Evolutionary conservation across 2,888 invertebrate species (phyloP), one percentile per base, ranked within the genome.

Genomic region (Leptura quadrifasciata): DNA sequence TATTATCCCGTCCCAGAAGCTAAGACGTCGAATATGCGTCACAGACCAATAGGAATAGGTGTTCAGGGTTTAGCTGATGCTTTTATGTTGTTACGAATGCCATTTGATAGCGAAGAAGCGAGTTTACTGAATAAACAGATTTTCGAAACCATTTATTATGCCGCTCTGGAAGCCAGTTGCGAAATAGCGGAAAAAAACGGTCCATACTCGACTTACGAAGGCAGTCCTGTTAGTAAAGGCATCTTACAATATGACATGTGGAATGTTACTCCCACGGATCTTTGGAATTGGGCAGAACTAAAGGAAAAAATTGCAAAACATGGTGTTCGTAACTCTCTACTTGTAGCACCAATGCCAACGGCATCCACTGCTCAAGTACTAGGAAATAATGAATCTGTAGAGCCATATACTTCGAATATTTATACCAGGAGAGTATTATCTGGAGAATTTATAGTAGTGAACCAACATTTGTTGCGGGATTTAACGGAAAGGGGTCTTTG

Each of bases 291-390:
- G 99, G 86, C 90, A 1, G 90, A 87, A 8, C 90, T 99, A 18
- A 97, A 97, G 89, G 91, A 91, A 65, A 95, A 95, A 87, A 98
- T 99, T 82, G 93, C 95, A 0, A 91, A 95, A 89, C 93, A 96
- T 89, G 99, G 99, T 9, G 91, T 99, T 0, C 91, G 99, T 74
- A 99, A 99, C 90, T 98, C 98, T 1, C 77, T 88, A n/a, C 90
- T 99, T 20, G 83, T 99, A 79, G 98, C 99, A 0, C 98, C 98
- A 0, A 99, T 99, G 99, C 99, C 99, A 0, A 99, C 99, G 5
- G 98, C 99, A 8, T 98, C 98, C 0, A 99, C 99, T 0, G 99
- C 99, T 2, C 99, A 99, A 90, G 99, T 99, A 86, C 92, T 99
- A 58, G 99, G 99, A 18, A 99, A 99, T 88, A 99, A 99, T 88